Percentiles rank a stretch among this genome's conserved stretches.
These are phyloP conservation scores for Cranoglanis bouderius DNA, from an alignment of 2,113 vertebrate genomes.

Conservation along the genomic window DNA sequence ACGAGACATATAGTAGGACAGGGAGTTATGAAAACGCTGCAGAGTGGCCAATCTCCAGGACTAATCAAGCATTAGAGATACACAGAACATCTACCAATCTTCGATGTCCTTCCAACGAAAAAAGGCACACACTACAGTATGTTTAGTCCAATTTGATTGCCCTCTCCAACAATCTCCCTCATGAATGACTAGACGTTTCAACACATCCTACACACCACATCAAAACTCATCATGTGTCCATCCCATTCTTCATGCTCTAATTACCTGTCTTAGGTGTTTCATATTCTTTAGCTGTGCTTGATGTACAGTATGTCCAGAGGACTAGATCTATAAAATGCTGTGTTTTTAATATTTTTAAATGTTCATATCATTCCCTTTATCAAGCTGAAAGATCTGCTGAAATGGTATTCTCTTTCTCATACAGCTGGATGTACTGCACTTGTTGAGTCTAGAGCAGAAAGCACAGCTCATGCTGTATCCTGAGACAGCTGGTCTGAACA, in stretches of 20 bases:
- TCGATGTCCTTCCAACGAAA: background rate
- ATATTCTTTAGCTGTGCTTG: background rate
- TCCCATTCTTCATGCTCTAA: background rate
- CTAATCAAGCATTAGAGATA: background rate
- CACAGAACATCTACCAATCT: background rate
- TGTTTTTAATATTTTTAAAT: background rate
- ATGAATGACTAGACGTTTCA: background rate
- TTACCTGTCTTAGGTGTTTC: background rate
- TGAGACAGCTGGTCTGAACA: slow-evolving; percentile 58
- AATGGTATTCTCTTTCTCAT: background rate
- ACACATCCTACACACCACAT: background rate
- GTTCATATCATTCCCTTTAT: background rate
- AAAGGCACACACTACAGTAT: background rate
- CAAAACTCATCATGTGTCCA: background rate
- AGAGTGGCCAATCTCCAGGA: background rate
- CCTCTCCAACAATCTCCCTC: background rate
- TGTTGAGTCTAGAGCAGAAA: slow-evolving; percentile 70
- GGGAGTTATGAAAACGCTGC: background rate
- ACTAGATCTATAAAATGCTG: no score
- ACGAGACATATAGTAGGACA: background rate
- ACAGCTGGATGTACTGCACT: slow-evolving; percentile 73
- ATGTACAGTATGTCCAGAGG: background rate
- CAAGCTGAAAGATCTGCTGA: background rate
- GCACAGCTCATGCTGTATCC: slow-evolving; percentile 70
- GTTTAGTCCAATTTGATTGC: background rate